Conservation (phyloP, 2,797 vertebrate genomes). For the Cyclopterus lumpus region DNA sequence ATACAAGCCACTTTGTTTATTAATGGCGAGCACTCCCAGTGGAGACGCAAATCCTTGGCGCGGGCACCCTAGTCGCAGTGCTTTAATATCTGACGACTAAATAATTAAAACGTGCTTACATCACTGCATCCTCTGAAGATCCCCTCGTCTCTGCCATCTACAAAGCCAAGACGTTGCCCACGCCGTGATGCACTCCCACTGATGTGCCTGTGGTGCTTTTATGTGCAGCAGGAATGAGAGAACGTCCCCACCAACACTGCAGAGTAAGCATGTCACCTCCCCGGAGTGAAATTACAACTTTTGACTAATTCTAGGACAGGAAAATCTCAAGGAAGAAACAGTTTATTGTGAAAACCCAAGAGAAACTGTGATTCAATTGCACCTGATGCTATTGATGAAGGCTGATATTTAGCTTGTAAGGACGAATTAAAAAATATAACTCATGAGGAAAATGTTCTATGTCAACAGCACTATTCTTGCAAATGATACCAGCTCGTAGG, state of each 20-base stretch:
- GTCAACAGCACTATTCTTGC: neutral
- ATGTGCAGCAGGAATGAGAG: constrained; percentile 45
- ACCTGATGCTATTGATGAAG: constrained; percentile 10
- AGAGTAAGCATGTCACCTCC: constrained; percentile 34
- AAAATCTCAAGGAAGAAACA: constrained; percentile 12
- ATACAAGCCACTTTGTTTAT: constrained; percentile 80
- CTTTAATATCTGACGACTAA: constrained; percentile 81
- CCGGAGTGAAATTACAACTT: constrained; percentile 31
- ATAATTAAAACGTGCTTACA: constrained; percentile 79
- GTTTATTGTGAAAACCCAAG: constrained; percentile 20
- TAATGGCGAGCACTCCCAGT: constrained; percentile 69
- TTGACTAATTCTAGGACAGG: constrained; percentile 13
- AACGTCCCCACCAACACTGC: constrained; percentile 19
- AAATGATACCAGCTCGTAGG: constrained; percentile 17
- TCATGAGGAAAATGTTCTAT: neutral
- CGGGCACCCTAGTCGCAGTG: constrained; percentile 45
- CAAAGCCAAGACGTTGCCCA: constrained; percentile 55
- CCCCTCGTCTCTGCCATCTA: constrained; percentile 41
- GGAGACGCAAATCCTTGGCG: constrained; percentile 53
- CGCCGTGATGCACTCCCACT: constrained; percentile 33
- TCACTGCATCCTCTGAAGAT: constrained; percentile 64
- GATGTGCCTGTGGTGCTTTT: constrained; percentile 51
- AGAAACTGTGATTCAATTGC: neutral
- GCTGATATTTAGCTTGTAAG: neutral
- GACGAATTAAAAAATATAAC: neutral